Base-by-base conservation (phyloP, 2,113 vertebrate species). In the Toxostoma redivivum region DNA sequence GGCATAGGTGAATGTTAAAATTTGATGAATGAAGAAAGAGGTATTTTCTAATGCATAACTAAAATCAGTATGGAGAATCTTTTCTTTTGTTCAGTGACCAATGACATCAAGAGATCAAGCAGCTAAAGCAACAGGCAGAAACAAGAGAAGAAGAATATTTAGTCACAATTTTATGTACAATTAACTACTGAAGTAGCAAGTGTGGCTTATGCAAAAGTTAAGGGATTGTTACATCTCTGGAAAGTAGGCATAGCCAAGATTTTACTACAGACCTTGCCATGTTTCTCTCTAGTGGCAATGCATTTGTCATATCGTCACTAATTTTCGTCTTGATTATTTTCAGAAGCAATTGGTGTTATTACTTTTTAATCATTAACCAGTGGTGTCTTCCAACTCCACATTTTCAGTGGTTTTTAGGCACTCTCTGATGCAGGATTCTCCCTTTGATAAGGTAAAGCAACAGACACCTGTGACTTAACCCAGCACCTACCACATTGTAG, bases 301-400 rank as follows among this genome's bases (percentile, higher is more conserved):
- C 5, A 44, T 10, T 50, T 81, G 12, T n/a, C 13, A 19, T n/a
- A 42, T 4, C 11, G 4, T 8, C 5, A 57, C 5, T 40, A 4
- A 1, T 48, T 84, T 65, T 48, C 15, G 4, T 73, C 20, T 44
- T 54, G 5, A 44, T 80, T 69, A 27, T 48, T 77, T 81, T 47
- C 42, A 65, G 25, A 72, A 60, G 20, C 4, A 61, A 28, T 3
- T 58, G n/a, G 3, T 4, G 10, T 15, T 72, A 56, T 15, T 72
- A 56, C 5, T 45, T 73, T 77, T 65, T 69, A 65, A 27, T 16
- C 12, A n/a, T 27, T 69, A 44, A 57, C 14, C 69, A 50, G 4
- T 2, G 0, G 5, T 35, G 8, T 8, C 7, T 77, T 15, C 42
- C 25, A 81, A 10, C 7, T 9, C 23, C 3, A 0, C n/a, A 72